Conservation (phyloP, 2,113 vertebrate species). For the Semnornis frantzii region DNA sequence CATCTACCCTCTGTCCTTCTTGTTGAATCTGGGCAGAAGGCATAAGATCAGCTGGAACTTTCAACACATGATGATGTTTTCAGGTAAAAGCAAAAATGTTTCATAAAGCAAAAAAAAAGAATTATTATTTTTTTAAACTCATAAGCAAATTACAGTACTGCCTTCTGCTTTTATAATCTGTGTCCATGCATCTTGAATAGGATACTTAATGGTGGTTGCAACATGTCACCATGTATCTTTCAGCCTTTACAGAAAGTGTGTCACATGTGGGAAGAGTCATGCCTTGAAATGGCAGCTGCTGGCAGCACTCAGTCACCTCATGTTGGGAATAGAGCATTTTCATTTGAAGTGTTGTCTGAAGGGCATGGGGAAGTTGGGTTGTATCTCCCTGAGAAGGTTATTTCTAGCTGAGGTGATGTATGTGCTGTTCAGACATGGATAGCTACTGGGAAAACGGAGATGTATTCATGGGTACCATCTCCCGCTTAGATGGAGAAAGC, state of each 20-base stretch:
- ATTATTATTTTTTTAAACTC: background rate
- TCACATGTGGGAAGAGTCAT: background rate
- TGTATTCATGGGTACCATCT: background rate
- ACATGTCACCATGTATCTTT: background rate
- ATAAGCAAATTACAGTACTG: background rate
- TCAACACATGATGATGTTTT: conserved; percentile 99
- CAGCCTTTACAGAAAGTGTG: background rate
- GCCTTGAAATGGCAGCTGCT: background rate
- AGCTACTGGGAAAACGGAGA: background rate
- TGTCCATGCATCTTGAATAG: background rate
- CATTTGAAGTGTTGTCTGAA: background rate
- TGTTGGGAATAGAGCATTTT: background rate
- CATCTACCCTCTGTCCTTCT: conserved; percentile 95
- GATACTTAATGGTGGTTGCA: background rate
- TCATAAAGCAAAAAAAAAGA: background rate
- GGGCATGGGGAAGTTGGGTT: background rate
- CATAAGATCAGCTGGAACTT: conserved; percentile 97
- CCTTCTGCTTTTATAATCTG: background rate
- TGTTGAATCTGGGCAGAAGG: conserved; percentile 92
- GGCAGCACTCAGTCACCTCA: background rate
- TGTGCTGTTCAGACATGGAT: accelerated
- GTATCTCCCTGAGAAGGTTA: background rate
- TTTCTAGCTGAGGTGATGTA: background rate
- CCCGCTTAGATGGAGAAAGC: background rate
- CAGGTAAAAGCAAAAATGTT: conserved; percentile 78